Conservation (phyloP, 2,888 invertebrate genomes). For the Vesta saturnalis region DNA sequence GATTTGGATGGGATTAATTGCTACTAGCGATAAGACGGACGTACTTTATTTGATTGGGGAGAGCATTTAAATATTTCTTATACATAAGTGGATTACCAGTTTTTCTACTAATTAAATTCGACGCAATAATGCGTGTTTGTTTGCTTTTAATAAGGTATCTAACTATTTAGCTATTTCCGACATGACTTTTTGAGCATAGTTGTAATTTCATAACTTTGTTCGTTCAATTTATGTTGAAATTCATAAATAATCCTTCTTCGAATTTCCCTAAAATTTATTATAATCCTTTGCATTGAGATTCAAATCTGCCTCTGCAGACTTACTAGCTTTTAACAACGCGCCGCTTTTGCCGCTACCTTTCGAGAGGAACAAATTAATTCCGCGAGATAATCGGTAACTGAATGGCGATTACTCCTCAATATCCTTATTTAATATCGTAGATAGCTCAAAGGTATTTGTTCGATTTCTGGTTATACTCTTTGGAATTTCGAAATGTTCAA, state of each 20-base stretch:
- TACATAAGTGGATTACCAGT: neutral
- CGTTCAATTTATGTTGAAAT: too few species aligned
- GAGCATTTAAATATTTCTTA: neutral
- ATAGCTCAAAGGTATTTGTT: constrained; percentile 26
- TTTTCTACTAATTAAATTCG: neutral
- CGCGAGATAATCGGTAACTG: constrained; percentile 34
- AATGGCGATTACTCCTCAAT: constrained; percentile 39
- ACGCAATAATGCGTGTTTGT: constrained; percentile 2
- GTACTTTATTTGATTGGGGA: constrained; percentile 1
- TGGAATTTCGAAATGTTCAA: constrained; percentile 30
- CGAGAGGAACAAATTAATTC: constrained; percentile 36
- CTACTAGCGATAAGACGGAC: neutral
- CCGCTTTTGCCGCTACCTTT: constrained; percentile 6
- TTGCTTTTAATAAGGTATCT: too few species aligned
- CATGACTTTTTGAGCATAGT: too few species aligned
- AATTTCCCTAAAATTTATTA: constrained; percentile 24
- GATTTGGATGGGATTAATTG: neutral
- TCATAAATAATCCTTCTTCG: constrained; percentile 19
- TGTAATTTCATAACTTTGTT: neutral
- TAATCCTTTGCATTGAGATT: constrained; percentile 26
- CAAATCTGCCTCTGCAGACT: constrained; percentile 23
- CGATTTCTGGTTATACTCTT: constrained; percentile 22
- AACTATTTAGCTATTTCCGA: too few species aligned
- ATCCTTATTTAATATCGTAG: constrained; percentile 32
- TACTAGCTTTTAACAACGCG: constrained; percentile 20